Evolutionary conservation across 2,113 vertebrate genomes (phyloP).

Genomic region (Perca flavescens): DNA sequence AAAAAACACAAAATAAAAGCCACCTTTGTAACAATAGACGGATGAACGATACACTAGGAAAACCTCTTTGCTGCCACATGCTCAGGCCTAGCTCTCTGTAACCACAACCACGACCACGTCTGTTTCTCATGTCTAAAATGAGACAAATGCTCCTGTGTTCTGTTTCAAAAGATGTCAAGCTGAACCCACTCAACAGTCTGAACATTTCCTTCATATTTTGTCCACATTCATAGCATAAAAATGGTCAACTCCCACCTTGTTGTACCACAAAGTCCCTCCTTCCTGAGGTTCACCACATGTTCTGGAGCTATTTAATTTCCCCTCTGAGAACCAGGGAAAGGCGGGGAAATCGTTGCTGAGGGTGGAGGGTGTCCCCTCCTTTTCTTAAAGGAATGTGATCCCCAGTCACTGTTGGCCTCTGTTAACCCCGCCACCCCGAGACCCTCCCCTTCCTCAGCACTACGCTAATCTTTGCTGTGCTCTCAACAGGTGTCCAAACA

Average conservation of each 20-base stretch:
- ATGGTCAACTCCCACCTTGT: conserved; percentile 44
- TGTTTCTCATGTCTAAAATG: conserved; percentile 36
- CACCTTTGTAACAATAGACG: neutral
- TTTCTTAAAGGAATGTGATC: conserved; percentile 87
- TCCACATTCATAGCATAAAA: conserved; percentile 50
- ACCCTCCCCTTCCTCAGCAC: conserved; percentile 66
- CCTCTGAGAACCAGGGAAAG: conserved; percentile 54
- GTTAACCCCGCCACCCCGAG: conserved; percentile 81
- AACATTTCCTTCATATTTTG: conserved; percentile 46
- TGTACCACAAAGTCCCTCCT: conserved; percentile 43
- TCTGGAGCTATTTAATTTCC: conserved; percentile 64
- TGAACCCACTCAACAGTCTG: conserved; percentile 25
- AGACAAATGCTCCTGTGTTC: conserved; percentile 50
- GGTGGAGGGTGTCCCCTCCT: conserved; percentile 57
- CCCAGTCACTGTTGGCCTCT: conserved; percentile 85
- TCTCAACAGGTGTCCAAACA: conserved; percentile 94
- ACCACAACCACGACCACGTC: conserved; percentile 49
- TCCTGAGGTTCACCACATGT: conserved; percentile 58
- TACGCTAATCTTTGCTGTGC: conserved; percentile 84
- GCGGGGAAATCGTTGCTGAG: conserved; percentile 36
- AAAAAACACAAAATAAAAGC: conserved; percentile 24
- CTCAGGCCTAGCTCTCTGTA: conserved; percentile 15
- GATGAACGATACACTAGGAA: neutral
- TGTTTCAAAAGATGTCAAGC: conserved; percentile 43
- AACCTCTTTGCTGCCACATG: conserved; percentile 1